phyloP scores from a whole-genome alignment of 2,888 invertebrate genomes.

The Julus scanicus region DNA sequence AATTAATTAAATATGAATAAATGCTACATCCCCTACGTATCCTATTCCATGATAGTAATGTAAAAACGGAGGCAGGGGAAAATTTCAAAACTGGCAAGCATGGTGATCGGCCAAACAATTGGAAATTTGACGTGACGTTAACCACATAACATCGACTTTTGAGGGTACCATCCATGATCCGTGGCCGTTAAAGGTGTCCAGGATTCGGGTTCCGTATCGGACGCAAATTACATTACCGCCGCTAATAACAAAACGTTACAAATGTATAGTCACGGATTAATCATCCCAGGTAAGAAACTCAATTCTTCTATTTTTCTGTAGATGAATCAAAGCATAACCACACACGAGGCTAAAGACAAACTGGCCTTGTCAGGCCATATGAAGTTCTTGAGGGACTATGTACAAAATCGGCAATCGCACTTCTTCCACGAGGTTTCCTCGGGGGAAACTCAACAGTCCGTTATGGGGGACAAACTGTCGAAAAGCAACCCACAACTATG shows the following conservation, averaged over 20 bases:
- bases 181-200: not conserved
- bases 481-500: constrained; percentile 2
- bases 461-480: not conserved
- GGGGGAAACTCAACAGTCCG: not conserved
- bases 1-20: constrained; percentile 40
- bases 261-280: not conserved
- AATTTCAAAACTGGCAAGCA: constrained; percentile 26
- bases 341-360: constrained; percentile 9
- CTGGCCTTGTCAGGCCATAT: not conserved
- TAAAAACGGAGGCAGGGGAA: not conserved
- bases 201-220: not conserved
- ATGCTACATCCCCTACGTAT: constrained; percentile 1
- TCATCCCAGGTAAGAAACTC: not conserved
- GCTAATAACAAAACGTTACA: not conserved
- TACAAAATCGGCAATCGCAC: constrained; percentile 30
- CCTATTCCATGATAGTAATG: not conserved
- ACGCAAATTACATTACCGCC: not conserved
- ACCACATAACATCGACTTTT: not conserved
- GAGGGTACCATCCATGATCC: not conserved
- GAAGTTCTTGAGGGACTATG: not conserved
- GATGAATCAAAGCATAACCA: not conserved
- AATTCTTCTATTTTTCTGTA: not conserved
- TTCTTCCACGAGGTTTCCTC: not conserved
- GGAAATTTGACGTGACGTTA: not conserved
- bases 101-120: not conserved